Evolutionary conservation across 2,113 vertebrate genomes (phyloP).

Genomic region (Nyctibius bracteatus): DNA sequence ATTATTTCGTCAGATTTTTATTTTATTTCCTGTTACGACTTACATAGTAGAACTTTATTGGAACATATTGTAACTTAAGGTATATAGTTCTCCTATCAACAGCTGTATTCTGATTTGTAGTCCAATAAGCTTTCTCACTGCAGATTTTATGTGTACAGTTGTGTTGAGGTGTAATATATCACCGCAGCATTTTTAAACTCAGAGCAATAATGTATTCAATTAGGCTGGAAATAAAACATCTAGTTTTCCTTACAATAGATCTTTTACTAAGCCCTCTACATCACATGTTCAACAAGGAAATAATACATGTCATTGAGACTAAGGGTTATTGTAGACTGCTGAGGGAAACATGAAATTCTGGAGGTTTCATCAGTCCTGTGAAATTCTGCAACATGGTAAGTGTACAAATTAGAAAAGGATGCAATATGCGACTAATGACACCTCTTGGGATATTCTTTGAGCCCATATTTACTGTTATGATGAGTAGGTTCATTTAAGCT

Average conservation of each 20-base stretch:
- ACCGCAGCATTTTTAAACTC: constrained; percentile 70
- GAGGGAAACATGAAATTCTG: constrained; percentile 79
- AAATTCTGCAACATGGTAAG: constrained; percentile 67
- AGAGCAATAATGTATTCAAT: constrained; percentile 80
- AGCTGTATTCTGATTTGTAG: constrained; percentile 74
- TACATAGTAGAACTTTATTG: constrained; percentile 58
- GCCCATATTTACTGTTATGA: constrained; percentile 74
- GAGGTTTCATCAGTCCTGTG: constrained; percentile 76
- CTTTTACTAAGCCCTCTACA: constrained; percentile 70
- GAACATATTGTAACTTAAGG: constrained; percentile 56
- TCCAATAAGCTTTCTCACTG: constrained; percentile 60
- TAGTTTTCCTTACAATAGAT: constrained; percentile 74
- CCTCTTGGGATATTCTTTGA: constrained; percentile 76
- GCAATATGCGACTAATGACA: constrained; percentile 79
- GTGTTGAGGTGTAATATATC: constrained; percentile 71
- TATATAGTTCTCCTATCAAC: constrained; percentile 54
- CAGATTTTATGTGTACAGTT: constrained; percentile 59
- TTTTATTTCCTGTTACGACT: constrained; percentile 32
- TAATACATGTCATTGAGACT: constrained; percentile 79
- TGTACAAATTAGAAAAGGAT: constrained; percentile 82
- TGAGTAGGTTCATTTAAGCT: constrained; percentile 72
- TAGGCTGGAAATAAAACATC: constrained; percentile 75
- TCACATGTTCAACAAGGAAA: constrained; percentile 76
- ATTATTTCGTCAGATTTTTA: constrained; percentile 22
- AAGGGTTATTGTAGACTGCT: constrained; percentile 76